A percentile compares a stretch with the other conserved stretches of the same genome.
Evolutionary conservation across 2,888 invertebrate species (phyloP).

Genomic region (Drosophila birchii): DNA sequence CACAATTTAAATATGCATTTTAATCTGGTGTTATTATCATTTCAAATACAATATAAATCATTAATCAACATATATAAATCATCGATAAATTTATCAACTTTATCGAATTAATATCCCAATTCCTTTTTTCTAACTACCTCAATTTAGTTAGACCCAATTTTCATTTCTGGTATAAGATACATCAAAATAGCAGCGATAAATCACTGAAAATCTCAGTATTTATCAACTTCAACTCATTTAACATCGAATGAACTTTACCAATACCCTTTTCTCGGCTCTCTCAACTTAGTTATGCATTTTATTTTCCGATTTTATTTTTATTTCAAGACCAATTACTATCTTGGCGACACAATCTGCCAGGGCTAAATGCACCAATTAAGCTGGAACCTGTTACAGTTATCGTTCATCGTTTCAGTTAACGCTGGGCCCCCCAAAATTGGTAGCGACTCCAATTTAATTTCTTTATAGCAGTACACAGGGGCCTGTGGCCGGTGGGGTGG

Average conservation of each 20-base stretch:
- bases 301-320: not conserved
- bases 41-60: no score
- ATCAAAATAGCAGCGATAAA: not conserved
- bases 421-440: constrained; percentile 21
- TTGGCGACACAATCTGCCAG: constrained; percentile 7
- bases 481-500: no score
- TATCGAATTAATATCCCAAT: not conserved
- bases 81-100: not conserved
- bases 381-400: constrained; percentile 17
- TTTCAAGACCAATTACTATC: constrained; percentile 16
- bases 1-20: no score
- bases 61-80: not conserved
- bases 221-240: not conserved
- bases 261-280: not conserved
- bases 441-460: constrained; percentile 64
- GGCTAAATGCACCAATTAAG: constrained; percentile 13
- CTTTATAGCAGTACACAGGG: constrained; percentile 26
- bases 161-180: not conserved
- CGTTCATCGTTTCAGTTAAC: constrained; percentile 49
- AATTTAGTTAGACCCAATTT: not conserved
- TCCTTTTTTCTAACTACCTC: accelerated
- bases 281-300: not conserved
- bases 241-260: no score
- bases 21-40: no score
- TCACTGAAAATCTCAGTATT: not conserved